These are phyloP conservation scores for Drosophila kurseongensis DNA, from an alignment of 1,140 invertebrate genomes.

Conservation along the genomic window DNA sequence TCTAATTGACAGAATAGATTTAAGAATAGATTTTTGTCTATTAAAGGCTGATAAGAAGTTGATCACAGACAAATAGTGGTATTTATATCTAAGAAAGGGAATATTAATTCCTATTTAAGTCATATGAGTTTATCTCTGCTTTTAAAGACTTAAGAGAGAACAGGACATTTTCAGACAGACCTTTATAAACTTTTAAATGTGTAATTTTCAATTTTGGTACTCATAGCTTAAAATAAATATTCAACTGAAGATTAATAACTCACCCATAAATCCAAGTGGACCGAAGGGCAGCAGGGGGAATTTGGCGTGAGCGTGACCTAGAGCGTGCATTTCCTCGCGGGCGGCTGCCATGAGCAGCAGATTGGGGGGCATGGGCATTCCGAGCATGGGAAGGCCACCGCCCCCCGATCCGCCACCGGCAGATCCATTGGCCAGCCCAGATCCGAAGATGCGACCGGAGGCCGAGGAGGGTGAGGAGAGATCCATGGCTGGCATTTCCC, in stretches of 20 bases:
- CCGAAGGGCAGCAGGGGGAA: constrained; percentile 91
- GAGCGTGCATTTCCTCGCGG: constrained; percentile 75
- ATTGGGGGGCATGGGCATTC: constrained; percentile 77
- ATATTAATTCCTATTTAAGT: too few relatives aligned
- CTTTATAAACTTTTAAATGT: too few relatives aligned
- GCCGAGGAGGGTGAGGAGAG: constrained; percentile 62
- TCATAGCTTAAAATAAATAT: neutral
- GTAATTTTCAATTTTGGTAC: too few relatives aligned
- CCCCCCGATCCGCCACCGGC: constrained; percentile 23
- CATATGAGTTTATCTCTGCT: too few relatives aligned
- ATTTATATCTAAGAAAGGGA: too few relatives aligned
- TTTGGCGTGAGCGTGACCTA: constrained; percentile 73
- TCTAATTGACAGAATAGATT: neutral
- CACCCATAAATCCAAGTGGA: constrained; percentile 89
- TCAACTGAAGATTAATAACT: constrained; percentile 26
- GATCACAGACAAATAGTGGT: too few relatives aligned
- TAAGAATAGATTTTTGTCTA: neutral
- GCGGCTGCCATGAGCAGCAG: constrained; percentile 79
- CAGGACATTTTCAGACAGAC: too few relatives aligned
- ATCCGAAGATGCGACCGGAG: constrained; percentile 51
- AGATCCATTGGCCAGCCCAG: constrained; percentile 43
- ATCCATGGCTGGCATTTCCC: constrained; percentile 71
- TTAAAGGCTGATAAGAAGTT: too few relatives aligned
- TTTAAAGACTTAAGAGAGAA: too few relatives aligned
- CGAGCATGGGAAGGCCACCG: constrained; percentile 54